Evolutionary conservation across 2,888 invertebrate genomes (phyloP).

Genomic region (Drosophila demipolita): DNA sequence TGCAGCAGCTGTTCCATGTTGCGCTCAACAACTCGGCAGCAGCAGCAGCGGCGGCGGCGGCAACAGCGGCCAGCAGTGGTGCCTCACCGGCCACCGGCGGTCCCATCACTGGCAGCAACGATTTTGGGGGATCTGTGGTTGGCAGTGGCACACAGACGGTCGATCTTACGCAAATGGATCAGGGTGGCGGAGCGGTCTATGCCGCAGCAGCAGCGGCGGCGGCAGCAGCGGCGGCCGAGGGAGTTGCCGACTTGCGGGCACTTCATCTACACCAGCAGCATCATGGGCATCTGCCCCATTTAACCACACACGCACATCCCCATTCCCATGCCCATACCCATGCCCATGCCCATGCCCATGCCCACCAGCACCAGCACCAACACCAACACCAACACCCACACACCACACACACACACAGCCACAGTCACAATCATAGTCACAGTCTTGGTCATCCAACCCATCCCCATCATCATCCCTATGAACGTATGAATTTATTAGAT

Average conservation of each 20-base stretch:
- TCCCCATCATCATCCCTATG: slow-evolving; percentile 71
- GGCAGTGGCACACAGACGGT: slow-evolving; percentile 73
- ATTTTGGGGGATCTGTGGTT: slow-evolving; percentile 25
- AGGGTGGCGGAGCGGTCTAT: slow-evolving; percentile 45
- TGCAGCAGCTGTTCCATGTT: slow-evolving; percentile 84
- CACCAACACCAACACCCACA: background rate
- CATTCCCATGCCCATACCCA: slow-evolving; percentile 28
- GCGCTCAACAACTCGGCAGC: slow-evolving; percentile 81
- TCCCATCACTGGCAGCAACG: background rate
- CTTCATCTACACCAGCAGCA: slow-evolving; percentile 55
- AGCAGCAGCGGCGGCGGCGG: slow-evolving; percentile 66
- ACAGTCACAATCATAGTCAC: slow-evolving; percentile 29
- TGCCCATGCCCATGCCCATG: slow-evolving; percentile 21
- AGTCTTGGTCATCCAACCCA: slow-evolving; percentile 38
- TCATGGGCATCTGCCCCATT: slow-evolving; percentile 31
- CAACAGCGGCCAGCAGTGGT: slow-evolving; percentile 30
- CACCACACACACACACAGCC: slow-evolving; percentile 43
- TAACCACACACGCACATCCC: slow-evolving; percentile 28
- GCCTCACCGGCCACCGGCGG: slow-evolving; percentile 27
- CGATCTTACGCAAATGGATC: slow-evolving; percentile 81
- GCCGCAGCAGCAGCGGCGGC: slow-evolving; percentile 35
- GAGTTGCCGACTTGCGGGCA: slow-evolving; percentile 44
- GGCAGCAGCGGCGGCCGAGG: slow-evolving; percentile 28
- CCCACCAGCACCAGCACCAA: slow-evolving; percentile 9
- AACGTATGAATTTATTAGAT: slow-evolving; percentile 82